Conservation (phyloP, 2,113 vertebrate species). For the Muntiacus reevesi region DNA sequence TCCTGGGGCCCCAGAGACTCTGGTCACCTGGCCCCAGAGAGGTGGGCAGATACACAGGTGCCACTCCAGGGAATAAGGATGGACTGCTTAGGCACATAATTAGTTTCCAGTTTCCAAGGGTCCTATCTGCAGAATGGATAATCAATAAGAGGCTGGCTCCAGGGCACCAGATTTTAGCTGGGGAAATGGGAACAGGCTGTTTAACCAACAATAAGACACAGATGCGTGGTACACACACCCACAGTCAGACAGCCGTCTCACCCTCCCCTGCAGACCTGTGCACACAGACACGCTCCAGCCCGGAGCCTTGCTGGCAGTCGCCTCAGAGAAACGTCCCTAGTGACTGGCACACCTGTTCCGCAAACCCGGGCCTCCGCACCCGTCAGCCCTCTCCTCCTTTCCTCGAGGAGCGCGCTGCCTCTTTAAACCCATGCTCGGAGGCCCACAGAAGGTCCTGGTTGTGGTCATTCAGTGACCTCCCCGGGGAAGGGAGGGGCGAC, state of each 20-base stretch:
- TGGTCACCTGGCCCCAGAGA: not conserved
- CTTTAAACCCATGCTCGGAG: conserved; percentile 18
- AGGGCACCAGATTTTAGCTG: conserved; percentile 4
- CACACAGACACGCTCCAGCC: not conserved
- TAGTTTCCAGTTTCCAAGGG: conserved; percentile 11
- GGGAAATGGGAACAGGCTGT: conserved; percentile 52
- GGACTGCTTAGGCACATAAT: not conserved
- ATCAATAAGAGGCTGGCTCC: conserved; percentile 35
- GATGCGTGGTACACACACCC: not conserved
- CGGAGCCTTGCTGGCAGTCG: not conserved
- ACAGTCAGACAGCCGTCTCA: not conserved
- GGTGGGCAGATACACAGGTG: not conserved
- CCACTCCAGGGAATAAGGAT: not conserved
- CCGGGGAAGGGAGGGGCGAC: conserved; percentile 1
- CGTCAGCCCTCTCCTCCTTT: not conserved
- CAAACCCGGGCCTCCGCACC: not conserved
- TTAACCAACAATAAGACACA: conserved; percentile 45
- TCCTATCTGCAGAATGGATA: conserved; percentile 33
- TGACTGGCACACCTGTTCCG: not conserved
- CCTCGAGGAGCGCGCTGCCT: not conserved
- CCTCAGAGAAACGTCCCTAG: not conserved
- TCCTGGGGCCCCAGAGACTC: not conserved
- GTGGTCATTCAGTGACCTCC: conserved; percentile 31
- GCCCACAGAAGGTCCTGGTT: conserved; percentile 16
- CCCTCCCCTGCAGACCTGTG: not conserved